Percentiles rank a stretch among this genome's conserved stretches.
phyloP scores from a whole-genome alignment of 2,113 vertebrate genomes.

The Coracopsis vasa region DNA sequence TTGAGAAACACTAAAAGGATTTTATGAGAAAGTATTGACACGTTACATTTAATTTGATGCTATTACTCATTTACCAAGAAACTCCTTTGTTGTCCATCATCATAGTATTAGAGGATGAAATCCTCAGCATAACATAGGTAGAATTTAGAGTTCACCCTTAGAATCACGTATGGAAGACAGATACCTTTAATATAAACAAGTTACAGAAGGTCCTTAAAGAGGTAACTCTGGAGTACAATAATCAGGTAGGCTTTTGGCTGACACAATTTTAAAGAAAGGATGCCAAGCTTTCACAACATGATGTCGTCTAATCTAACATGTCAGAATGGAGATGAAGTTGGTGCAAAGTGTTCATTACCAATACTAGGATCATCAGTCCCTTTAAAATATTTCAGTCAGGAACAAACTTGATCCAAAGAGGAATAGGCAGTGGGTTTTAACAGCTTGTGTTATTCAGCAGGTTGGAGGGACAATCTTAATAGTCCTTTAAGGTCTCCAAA shows the following conservation, averaged over 20 bases:
- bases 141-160: background rate
- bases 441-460: background rate
- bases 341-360: background rate
- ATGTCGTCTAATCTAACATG: background rate
- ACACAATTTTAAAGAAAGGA: background rate
- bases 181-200: background rate
- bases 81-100: background rate
- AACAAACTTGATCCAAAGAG: background rate
- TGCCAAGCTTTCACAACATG: background rate
- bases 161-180: background rate
- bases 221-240: background rate
- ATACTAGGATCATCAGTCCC: background rate
- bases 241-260: background rate
- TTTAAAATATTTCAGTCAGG: background rate
- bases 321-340: background rate
- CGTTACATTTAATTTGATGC: background rate
- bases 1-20: background rate
- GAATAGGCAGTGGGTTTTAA: background rate
- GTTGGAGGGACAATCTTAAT: background rate
- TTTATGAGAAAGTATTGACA: background rate
- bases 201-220: background rate
- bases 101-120: background rate
- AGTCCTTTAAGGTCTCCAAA: background rate
- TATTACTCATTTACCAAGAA: background rate
- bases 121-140: background rate